Percentiles rank a stretch among this genome's conserved stretches.
These are phyloP conservation scores for Ochlodes sylvanus DNA, from an alignment of 2,888 invertebrate genomes.

Conservation along the genomic window DNA sequence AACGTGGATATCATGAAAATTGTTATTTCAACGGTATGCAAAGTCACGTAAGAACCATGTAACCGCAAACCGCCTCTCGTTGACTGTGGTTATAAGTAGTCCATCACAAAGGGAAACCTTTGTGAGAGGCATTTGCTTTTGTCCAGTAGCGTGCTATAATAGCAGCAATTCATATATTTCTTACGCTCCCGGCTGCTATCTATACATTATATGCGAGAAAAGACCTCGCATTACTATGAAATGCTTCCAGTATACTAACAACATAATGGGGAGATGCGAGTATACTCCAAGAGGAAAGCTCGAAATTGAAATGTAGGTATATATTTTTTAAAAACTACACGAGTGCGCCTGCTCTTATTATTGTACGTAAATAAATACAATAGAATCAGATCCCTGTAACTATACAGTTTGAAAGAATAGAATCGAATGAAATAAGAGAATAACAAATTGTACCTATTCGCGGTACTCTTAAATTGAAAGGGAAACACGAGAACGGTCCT, in stretches of 20 bases:
- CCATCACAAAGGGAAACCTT: constrained; percentile 9
- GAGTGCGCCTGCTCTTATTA: too few species aligned
- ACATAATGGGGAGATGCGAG: neutral
- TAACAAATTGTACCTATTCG: too few species aligned
- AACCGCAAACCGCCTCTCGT: neutral
- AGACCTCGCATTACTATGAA: neutral
- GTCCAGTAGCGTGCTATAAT: neutral
- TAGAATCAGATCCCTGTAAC: too few species aligned
- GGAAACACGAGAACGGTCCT: too few species aligned
- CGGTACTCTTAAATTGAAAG: too few species aligned
- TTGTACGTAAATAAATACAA: too few species aligned
- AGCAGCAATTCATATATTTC: constrained; percentile 1
- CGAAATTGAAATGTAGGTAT: neutral
- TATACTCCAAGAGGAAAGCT: neutral
- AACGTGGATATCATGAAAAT: neutral
- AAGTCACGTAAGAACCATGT: neutral
- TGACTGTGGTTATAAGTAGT: constrained; percentile 2
- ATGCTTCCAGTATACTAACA: neutral
- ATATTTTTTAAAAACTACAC: too few species aligned
- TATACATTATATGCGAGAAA: neutral
- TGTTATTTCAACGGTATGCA: neutral
- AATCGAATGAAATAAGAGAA: too few species aligned
- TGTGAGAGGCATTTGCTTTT: neutral
- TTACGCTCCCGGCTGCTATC: neutral
- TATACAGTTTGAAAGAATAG: too few species aligned